Percentiles rank a stretch among this genome's conserved stretches.
These are phyloP conservation scores for Bombyx mandarina DNA, from an alignment of 1,140 invertebrate genomes.

Conservation along the genomic window DNA sequence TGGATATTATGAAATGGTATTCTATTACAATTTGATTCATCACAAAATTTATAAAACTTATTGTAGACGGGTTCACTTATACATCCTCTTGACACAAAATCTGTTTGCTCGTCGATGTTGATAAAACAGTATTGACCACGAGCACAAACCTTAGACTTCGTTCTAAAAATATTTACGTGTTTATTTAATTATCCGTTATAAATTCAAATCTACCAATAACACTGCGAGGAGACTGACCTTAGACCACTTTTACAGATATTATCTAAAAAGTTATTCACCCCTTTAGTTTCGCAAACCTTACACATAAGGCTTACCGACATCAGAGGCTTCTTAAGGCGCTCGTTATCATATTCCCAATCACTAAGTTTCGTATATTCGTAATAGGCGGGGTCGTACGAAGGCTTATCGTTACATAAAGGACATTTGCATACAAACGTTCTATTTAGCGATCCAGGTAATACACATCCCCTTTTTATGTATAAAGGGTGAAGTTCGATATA, in stretches of 20 bases:
- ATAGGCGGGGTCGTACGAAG: slow-evolving; percentile 30
- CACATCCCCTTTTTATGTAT: slow-evolving; percentile 45
- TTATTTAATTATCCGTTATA: background rate
- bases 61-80: slow-evolving; percentile 32
- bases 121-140: slow-evolving; percentile 35
- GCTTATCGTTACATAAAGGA: slow-evolving; percentile 49
- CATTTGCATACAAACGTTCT: slow-evolving; percentile 49
- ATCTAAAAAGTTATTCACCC: slow-evolving; percentile 21
- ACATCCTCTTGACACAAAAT: slow-evolving; percentile 38
- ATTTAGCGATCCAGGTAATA: slow-evolving; percentile 26
- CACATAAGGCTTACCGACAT: slow-evolving; percentile 30
- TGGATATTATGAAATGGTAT: slow-evolving; percentile 15
- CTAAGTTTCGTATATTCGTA: slow-evolving; percentile 35
- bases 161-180: background rate
- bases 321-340: slow-evolving; percentile 22
- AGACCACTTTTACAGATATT: slow-evolving; percentile 28
- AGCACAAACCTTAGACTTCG: slow-evolving; percentile 23
- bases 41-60: slow-evolving; percentile 36
- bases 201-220: background rate
- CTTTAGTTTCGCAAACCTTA: slow-evolving; percentile 39
- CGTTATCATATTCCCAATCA: slow-evolving; percentile 48
- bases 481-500: slow-evolving; percentile 34
- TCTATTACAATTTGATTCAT: slow-evolving; percentile 28
- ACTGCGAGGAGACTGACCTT: slow-evolving; percentile 23
- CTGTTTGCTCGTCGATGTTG: slow-evolving; percentile 26